Evolutionary conservation across 2,888 invertebrate species (phyloP).

Genomic region (Cheilosia vernalis): DNA sequence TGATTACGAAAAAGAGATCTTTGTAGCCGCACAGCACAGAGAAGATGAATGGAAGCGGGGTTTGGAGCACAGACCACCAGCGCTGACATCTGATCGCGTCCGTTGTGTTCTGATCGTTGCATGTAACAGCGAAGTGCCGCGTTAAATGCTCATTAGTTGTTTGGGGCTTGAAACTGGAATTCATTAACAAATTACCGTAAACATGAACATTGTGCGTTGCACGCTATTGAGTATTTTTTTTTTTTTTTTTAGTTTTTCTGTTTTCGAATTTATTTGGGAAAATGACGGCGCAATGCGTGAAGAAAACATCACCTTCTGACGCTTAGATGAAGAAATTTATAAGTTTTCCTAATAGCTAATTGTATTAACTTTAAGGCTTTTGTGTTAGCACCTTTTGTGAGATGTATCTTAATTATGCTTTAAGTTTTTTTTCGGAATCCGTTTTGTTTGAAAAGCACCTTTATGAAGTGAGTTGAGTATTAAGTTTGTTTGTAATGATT

Average conservation of each 20-base stretch:
- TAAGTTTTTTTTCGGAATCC: too few species aligned
- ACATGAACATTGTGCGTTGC: slow-evolving; percentile 49
- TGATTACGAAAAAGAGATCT: slow-evolving; percentile 56
- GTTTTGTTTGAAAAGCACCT: too few species aligned
- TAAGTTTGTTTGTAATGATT: too few species aligned
- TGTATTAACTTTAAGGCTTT: too few species aligned
- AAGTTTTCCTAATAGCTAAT: too few species aligned
- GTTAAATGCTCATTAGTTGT: slow-evolving; percentile 61
- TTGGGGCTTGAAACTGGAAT: slow-evolving; percentile 41
- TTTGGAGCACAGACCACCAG: slow-evolving; percentile 50
- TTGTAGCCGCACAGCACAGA: neutral
- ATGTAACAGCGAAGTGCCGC: slow-evolving; percentile 59
- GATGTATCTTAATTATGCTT: too few species aligned
- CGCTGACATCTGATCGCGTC: slow-evolving; percentile 61
- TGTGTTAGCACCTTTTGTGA: too few species aligned
- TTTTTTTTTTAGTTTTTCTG: slow-evolving; percentile 16
- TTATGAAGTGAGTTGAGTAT: too few species aligned
- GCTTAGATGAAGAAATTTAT: slow-evolving; percentile 39
- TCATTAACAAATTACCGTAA: slow-evolving; percentile 65
- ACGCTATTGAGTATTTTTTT: slow-evolving; percentile 48
- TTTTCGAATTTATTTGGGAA: slow-evolving; percentile 29
- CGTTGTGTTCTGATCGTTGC: slow-evolving; percentile 51
- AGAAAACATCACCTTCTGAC: neutral
- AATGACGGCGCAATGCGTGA: neutral
- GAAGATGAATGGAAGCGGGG: slow-evolving; percentile 28